Evolutionary conservation across 2,113 vertebrate species (phyloP), one percentile per base, ranked within the genome.

Genomic region (Corvus moneduloides): DNA sequence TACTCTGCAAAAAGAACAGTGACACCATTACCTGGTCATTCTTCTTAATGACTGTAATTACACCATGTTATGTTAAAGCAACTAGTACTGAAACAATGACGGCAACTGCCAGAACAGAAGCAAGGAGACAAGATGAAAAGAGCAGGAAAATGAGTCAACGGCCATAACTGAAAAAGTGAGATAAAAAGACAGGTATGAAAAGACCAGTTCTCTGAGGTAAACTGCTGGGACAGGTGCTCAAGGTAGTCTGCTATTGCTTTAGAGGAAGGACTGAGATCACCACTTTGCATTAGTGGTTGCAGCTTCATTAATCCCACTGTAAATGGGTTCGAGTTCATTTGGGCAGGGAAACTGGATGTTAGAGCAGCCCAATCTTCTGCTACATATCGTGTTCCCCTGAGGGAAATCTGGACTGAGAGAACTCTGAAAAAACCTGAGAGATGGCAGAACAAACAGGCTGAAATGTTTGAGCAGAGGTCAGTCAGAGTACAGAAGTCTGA

Each of bases 141-240:
- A 91, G 66, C 56, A 94, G 91, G 93, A 78, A 94, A 94, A 90
- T 52, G 55, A 95, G 80, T 68, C 84, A 89, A 86, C 21, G 1
- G 74, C 74, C 64, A 46, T 93, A 93, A 92, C 90, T 84, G 82
- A 93, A 93, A 58, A 44, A 67, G 35, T 7, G 55, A 92, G 56
- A 92, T 81, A 73, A 94, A 86, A 93, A 58, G 35, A 17, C 39
- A 81, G 76, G 33, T 54, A 87, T 26, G 55, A 54, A 86, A 93
- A 86, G 72, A 77, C 10, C 41, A 61, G 54, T 80, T 86, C 76
- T 94, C 43, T n/a, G n/a, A 92, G n/a, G 64, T 58, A 54, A 87
- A 80, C 56, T 91, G 28, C 26, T 43, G 39, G 11, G 68, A 48
- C 76, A 91, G 59, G 89, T 96, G 79, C 68, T 84, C 54, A 44